These are phyloP conservation scores for Ptiloglossa arizonensis DNA, from an alignment of 1,140 invertebrate genomes.

Conservation along the genomic window DNA sequence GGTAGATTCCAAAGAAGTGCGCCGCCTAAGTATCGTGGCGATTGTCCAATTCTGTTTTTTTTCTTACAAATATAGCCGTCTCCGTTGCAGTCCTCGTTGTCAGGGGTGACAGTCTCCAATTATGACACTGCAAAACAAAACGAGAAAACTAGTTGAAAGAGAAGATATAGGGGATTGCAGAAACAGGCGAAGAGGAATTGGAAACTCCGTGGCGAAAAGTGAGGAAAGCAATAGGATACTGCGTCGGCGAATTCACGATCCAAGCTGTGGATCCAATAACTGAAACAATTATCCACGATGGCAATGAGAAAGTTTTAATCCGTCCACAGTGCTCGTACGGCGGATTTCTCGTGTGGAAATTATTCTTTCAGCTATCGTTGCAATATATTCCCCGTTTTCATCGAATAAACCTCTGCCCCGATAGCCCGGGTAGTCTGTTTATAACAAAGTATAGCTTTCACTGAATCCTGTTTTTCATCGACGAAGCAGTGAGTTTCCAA, in stretches of 20 bases:
- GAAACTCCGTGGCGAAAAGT: conserved; percentile 57
- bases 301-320: conserved; percentile 75
- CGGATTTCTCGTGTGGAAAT: conserved; percentile 53
- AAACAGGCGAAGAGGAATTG: conserved; percentile 49
- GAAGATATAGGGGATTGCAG: conserved; percentile 38
- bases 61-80: too few species aligned
- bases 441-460: conserved; percentile 4
- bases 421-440: background rate
- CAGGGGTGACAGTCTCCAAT: too few species aligned
- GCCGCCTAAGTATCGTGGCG: too few species aligned
- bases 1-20: too few species aligned
- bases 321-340: conserved; percentile 35
- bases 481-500: background rate
- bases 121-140: background rate
- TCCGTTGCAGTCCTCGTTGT: too few species aligned
- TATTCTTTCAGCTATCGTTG: conserved; percentile 55
- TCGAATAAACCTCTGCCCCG: conserved; percentile 13
- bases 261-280: conserved; percentile 73
- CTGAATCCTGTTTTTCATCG: background rate
- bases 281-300: conserved; percentile 73
- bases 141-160: background rate
- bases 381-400: conserved; percentile 12
- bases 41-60: too few species aligned
- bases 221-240: conserved; percentile 61
- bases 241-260: conserved; percentile 63